These are phyloP conservation scores for Paratilapia polleni DNA, from an alignment of 2,113 vertebrate species.

Conservation along the genomic window DNA sequence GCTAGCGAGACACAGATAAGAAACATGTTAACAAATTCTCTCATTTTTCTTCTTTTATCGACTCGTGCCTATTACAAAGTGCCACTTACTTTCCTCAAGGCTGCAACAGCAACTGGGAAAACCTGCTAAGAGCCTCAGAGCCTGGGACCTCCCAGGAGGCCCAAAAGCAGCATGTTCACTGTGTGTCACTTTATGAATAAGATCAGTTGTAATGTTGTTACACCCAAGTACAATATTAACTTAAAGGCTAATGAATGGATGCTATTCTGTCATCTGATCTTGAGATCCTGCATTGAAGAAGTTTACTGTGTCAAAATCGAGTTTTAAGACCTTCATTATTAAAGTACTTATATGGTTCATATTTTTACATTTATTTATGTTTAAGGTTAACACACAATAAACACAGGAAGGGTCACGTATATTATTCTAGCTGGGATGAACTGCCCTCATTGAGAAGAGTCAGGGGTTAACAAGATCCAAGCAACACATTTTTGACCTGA, in stretches of 20 bases:
- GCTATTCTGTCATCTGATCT: not conserved
- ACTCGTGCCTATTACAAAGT: conserved; percentile 4
- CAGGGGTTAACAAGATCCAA: not conserved
- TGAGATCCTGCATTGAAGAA: not conserved
- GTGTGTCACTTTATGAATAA: not conserved
- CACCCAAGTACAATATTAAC: not conserved
- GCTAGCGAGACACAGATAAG: conserved; percentile 50
- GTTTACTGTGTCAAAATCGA: not conserved
- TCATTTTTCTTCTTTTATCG: conserved; percentile 5
- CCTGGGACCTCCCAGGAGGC: not conserved
- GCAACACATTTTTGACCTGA: not conserved
- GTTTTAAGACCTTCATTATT: not conserved
- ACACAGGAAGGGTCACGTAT: not conserved
- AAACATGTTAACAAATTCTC: conserved; percentile 35
- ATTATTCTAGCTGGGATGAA: not conserved
- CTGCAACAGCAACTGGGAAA: not conserved
- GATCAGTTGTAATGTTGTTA: not conserved
- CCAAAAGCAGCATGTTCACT: not conserved
- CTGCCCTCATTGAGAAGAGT: not conserved
- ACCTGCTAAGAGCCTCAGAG: not conserved
- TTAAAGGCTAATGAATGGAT: not conserved
- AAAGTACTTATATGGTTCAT: not conserved
- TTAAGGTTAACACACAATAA: not conserved
- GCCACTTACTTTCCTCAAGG: not conserved
- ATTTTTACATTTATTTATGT: not conserved